These are phyloP conservation scores for Camponotus fellah DNA, from an alignment of 2,888 invertebrate genomes.

Conservation along the genomic window DNA sequence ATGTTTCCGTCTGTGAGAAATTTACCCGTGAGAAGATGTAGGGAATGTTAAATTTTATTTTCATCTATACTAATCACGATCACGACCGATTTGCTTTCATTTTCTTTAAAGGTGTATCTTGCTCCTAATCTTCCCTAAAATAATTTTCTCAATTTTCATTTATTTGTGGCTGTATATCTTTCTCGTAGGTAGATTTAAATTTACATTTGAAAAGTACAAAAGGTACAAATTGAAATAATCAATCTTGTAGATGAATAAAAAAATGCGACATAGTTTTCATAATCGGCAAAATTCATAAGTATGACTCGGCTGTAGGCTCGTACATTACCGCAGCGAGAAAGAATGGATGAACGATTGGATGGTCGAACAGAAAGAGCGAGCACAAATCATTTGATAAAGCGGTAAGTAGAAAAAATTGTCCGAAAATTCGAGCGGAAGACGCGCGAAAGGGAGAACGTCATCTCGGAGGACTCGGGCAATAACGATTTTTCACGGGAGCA, in stretches of 20 bases:
- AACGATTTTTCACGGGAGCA: conserved; percentile 66
- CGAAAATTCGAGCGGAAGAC: conserved; percentile 57
- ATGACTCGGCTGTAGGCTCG: not conserved
- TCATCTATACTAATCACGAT: not conserved
- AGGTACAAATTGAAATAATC: conserved; percentile 3
- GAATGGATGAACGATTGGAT: not conserved
- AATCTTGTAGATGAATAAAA: not conserved
- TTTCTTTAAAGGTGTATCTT: not conserved
- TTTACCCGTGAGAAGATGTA: not conserved
- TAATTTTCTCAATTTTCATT: not conserved
- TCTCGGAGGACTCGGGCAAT: conserved; percentile 53
- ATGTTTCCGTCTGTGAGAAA: not conserved
- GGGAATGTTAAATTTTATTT: conserved; percentile 11
- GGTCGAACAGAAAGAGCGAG: not conserved
- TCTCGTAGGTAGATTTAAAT: not conserved
- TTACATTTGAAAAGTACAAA: not conserved
- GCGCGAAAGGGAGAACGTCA: conserved; percentile 41
- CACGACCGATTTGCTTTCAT: not conserved
- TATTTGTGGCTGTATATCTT: not conserved
- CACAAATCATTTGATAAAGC: conserved; percentile 39
- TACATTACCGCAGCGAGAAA: not conserved
- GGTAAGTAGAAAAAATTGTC: conserved; percentile 46
- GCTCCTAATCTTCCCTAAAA: not conserved
- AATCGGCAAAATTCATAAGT: not conserved
- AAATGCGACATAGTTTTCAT: not conserved